phyloP scores from a whole-genome alignment of 2,113 vertebrate genomes.

The Stegostoma tigrinum region DNA sequence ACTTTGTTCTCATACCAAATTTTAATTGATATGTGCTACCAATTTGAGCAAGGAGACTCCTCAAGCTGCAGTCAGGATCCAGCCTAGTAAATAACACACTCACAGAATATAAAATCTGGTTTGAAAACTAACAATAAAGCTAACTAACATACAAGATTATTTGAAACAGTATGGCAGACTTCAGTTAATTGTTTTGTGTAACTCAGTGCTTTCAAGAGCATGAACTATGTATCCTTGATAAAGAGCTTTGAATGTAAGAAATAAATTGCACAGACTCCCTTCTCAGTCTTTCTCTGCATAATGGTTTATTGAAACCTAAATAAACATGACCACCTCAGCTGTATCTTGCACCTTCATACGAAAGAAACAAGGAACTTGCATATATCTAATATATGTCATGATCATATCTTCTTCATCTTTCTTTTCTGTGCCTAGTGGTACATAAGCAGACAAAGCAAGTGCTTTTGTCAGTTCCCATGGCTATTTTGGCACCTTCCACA shows the following conservation, averaged over 20 bases:
- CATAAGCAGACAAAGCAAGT: no score
- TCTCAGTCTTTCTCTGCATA: background rate
- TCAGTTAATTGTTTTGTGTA: background rate
- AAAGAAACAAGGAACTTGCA: background rate
- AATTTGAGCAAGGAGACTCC: background rate
- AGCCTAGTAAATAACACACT: background rate
- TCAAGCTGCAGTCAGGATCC: background rate
- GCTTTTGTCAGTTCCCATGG: no score
- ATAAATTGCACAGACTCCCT: background rate
- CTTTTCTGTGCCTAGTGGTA: no score
- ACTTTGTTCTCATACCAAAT: background rate
- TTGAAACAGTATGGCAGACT: background rate
- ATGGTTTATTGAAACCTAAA: background rate
- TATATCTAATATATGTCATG: background rate
- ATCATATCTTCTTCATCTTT: background rate
- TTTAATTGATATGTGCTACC: background rate
- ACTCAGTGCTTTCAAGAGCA: background rate
- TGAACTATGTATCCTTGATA: background rate
- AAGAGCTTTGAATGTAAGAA: background rate
- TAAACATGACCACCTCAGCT: background rate
- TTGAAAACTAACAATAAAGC: background rate
- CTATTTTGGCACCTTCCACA: no score
- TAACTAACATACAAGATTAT: background rate
- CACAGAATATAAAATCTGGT: background rate
- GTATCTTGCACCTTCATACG: background rate